Conservation (phyloP, 2,797 vertebrate species). For the Argya squamiceps region DNA sequence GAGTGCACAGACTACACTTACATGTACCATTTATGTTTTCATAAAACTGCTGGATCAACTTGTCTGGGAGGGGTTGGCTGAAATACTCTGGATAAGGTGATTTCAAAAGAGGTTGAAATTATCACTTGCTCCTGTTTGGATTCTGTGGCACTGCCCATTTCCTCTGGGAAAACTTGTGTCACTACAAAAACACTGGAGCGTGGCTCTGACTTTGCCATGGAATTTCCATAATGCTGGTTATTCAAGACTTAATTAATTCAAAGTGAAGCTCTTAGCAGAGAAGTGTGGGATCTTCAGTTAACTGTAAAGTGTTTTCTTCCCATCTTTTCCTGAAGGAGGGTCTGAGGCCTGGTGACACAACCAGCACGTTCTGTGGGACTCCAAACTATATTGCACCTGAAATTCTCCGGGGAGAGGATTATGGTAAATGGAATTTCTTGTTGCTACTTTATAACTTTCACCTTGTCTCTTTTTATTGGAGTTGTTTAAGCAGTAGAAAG, state of each 20-base stretch:
- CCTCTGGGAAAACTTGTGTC: neutral
- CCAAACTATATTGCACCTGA: constrained; percentile 99
- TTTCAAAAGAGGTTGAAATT: neutral
- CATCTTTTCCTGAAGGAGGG: constrained; percentile 85
- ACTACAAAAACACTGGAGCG: neutral
- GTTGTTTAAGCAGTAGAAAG: neutral
- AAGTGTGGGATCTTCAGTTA: neutral
- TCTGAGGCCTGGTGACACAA: constrained; percentile 95
- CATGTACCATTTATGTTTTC: neutral
- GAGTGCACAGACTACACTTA: neutral
- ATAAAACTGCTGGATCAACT: neutral
- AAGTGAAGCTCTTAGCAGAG: neutral
- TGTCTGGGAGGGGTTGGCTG: neutral
- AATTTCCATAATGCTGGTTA: neutral
- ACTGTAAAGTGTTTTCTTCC: neutral
- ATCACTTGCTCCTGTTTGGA: neutral
- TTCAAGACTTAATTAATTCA: neutral
- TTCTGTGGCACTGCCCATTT: neutral
- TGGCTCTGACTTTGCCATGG: neutral
- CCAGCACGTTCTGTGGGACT: constrained; percentile 98
- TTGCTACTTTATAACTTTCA: neutral
- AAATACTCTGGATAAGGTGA: neutral
- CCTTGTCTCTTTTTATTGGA: neutral
- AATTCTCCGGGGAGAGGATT: constrained; percentile 97
- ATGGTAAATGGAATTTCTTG: constrained; percentile 80